These are phyloP conservation scores for Phasia obesa DNA, from an alignment of 2,888 invertebrate genomes.

Conservation along the genomic window DNA sequence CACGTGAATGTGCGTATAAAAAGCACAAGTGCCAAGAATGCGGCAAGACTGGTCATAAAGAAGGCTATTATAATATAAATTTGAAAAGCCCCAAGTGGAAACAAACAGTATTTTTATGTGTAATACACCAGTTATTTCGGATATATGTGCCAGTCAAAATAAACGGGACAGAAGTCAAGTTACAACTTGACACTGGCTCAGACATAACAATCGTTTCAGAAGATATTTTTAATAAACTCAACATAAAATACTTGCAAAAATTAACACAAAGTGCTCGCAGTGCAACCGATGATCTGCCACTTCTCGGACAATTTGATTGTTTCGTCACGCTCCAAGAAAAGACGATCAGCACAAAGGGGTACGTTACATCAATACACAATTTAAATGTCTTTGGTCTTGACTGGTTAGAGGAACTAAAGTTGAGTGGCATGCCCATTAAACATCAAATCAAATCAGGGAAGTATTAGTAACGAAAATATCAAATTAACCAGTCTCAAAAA, in stretches of 20 bases:
- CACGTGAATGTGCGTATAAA: not conserved
- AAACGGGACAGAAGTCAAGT: not conserved
- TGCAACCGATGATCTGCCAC: conserved; percentile 1
- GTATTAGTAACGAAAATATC: too few species aligned
- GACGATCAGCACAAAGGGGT: not conserved
- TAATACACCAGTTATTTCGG: not conserved
- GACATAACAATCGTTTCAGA: conserved; percentile 23
- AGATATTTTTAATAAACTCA: conserved; percentile 13
- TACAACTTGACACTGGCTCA: conserved; percentile 38
- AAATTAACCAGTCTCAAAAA: not conserved
- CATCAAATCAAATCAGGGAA: too few species aligned
- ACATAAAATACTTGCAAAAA: not conserved
- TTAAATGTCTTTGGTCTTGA: conserved; percentile 27
- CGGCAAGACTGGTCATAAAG: conserved; percentile 10
- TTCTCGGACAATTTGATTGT: conserved; percentile 2
- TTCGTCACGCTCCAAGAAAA: not conserved
- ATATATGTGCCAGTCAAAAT: conserved; percentile 19
- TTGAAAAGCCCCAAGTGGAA: not conserved
- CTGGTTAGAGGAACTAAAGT: conserved; percentile 21
- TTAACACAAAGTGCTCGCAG: conserved; percentile 5
- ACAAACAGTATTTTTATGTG: not conserved
- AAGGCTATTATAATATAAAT: not conserved
- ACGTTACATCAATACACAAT: not conserved
- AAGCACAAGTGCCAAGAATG: conserved; percentile 23
- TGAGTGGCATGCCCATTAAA: conserved; percentile 2